Evolutionary conservation across 1,140 invertebrate species (phyloP), one percentile per base, ranked within the genome.

Genomic region (Orchestia grillus): DNA sequence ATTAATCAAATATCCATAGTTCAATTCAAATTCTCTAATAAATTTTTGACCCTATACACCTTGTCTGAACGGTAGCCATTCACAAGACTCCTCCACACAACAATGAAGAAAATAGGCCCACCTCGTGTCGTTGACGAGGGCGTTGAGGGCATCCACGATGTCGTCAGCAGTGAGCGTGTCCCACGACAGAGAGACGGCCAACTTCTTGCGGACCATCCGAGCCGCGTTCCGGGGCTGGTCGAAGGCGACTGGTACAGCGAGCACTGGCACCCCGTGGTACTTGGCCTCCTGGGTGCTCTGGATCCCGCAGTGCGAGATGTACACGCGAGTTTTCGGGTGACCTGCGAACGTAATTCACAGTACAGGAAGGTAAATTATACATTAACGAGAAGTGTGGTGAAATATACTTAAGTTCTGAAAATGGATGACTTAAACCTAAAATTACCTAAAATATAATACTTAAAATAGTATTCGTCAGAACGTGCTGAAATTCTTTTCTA

Each of bases 271-370:
- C 11, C 97, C 97, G 96, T 97, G 97, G 96, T 97, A 97, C 28
- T 97, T 97, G 23, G 97, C 97, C 97, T 98, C 98, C 90, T 97
- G 97, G n/a, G 97, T 97, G 87, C 97, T 97, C 47, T 97, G 96
- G 44, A 97, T 97, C 28, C 98, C 98, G 94, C 97, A 97, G 96
- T 98, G 98, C 28, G 97, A 97, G n/a, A 97, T 97, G 96, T 97
- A 97, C 40, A 97, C 88, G 77, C 97, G 90, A 16, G 97, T 96
- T 44, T 97, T 97, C 23, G 96, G 96, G 96, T 97, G 97, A 40
- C 96, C 97, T 97, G 95, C 6, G 47, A 57, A 42, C 4, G 47
- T 41, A 36, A 19, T 77, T 77, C 28, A 77, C 62, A 1, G 62
- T 77, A 77, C 11, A 77, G 11, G 11, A 77, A 23, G 36, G 1